Evolutionary conservation across 2,797 vertebrate genomes (phyloP).

Genomic region (Molossus molossus): DNA sequence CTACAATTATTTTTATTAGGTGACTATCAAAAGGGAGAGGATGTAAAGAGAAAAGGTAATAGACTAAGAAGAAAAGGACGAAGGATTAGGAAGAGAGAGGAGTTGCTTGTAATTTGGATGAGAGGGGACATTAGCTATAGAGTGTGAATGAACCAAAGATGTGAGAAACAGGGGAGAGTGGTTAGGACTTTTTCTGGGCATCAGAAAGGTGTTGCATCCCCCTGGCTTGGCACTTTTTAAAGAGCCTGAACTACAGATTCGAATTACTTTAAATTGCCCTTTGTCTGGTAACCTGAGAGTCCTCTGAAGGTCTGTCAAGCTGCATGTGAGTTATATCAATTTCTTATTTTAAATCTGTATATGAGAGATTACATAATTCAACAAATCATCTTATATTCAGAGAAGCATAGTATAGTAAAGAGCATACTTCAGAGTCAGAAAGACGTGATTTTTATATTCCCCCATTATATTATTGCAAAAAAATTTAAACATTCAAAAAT

Average conservation of each 20-base stretch:
- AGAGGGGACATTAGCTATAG: background rate
- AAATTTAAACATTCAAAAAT: too few species aligned
- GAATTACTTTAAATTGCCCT: background rate
- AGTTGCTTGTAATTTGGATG: background rate
- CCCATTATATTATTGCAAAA: too few species aligned
- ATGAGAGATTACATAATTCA: background rate
- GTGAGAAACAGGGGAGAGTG: background rate
- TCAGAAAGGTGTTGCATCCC: background rate
- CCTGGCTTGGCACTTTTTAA: background rate
- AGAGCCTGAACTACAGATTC: background rate
- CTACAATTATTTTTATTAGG: background rate
- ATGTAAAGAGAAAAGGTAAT: background rate
- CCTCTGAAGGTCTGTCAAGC: background rate
- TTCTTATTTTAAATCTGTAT: background rate
- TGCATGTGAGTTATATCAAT: background rate
- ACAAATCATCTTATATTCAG: background rate
- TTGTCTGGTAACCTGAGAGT: background rate
- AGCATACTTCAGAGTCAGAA: too few species aligned
- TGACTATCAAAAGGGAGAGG: background rate
- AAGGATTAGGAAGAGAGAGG: background rate
- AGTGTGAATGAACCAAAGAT: background rate
- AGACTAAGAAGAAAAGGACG: background rate
- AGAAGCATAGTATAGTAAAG: background rate
- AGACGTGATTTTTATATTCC: too few species aligned
- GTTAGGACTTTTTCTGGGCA: background rate